Percentiles rank a stretch among this genome's conserved stretches.
phyloP scores from a whole-genome alignment of 2,113 vertebrate species.

The Onychostoma macrolepis region DNA sequence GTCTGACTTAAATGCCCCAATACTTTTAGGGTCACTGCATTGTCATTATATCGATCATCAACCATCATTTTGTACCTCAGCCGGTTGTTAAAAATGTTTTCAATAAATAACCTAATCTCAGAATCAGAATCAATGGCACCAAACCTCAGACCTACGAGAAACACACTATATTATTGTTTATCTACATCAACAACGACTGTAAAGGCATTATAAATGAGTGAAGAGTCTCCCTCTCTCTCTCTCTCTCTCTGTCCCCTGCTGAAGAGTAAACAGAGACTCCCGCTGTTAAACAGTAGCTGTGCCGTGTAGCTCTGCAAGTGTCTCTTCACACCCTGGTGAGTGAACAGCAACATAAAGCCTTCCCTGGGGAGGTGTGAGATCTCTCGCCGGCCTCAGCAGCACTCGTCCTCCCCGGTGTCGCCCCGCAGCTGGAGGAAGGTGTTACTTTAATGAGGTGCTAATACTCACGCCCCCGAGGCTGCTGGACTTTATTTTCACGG shows the following conservation, averaged over 20 bases:
- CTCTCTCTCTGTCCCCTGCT: not conserved
- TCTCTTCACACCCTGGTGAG: constrained; percentile 29
- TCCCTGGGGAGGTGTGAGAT: constrained; percentile 54
- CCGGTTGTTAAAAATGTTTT: not conserved
- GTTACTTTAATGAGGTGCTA: constrained; percentile 44
- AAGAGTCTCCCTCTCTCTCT: not conserved
- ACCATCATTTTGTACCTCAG: not conserved
- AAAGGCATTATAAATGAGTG: constrained; percentile 28
- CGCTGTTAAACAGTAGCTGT: constrained; percentile 51
- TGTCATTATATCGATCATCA: not conserved
- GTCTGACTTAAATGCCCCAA: not conserved
- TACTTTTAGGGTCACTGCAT: not conserved
- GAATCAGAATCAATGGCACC: not conserved
- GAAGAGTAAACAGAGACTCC: constrained; percentile 31
- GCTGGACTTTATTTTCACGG: constrained; percentile 41
- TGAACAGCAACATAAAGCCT: constrained; percentile 37
- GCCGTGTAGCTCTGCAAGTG: not conserved
- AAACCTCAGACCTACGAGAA: not conserved
- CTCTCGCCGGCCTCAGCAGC: constrained; percentile 40
- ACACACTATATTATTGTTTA: not conserved
- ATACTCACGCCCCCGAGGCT: constrained; percentile 11
- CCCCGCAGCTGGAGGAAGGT: constrained; percentile 41
- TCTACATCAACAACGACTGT: not conserved
- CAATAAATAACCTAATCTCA: not conserved
- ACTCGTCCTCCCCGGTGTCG: not conserved